These are phyloP conservation scores for Ptiloglossa arizonensis DNA, from an alignment of 1,140 invertebrate genomes.

Conservation along the genomic window DNA sequence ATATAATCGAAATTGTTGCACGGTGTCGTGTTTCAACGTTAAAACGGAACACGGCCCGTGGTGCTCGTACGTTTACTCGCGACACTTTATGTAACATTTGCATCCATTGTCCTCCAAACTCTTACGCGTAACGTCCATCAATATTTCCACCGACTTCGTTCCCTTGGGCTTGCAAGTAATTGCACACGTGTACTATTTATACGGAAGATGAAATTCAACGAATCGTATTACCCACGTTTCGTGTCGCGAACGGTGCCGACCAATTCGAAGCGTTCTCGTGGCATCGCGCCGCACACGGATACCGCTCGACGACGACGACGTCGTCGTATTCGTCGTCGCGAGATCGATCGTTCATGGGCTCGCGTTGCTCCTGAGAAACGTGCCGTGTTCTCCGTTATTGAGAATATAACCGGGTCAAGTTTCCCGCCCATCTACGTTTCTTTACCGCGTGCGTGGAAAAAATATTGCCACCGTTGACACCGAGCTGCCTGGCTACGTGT, in stretches of 20 bases:
- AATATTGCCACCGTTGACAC: slow-evolving; percentile 18
- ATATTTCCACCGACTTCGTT: neutral
- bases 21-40: neutral
- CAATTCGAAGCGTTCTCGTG: neutral
- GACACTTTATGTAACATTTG: neutral
- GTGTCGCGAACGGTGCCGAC: too few species aligned
- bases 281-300: neutral
- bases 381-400: slow-evolving; percentile 45
- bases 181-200: too few species aligned
- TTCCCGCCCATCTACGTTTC: slow-evolving; percentile 34
- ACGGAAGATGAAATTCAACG: too few species aligned
- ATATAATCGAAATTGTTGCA: neutral
- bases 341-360: slow-evolving; percentile 49
- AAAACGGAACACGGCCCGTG: neutral
- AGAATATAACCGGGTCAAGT: slow-evolving; percentile 62
- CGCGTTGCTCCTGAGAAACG: slow-evolving; percentile 47
- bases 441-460: slow-evolving; percentile 22
- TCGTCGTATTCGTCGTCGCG: slow-evolving; percentile 19
- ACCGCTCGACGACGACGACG: slow-evolving; percentile 27
- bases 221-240: too few species aligned
- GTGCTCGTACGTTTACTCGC: neutral
- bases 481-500: neutral
- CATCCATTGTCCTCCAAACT: neutral
- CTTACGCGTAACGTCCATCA: neutral
- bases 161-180: neutral